Base-by-base conservation (phyloP, 1,140 invertebrate genomes). In the Rhagoletis zephyria region DNA sequence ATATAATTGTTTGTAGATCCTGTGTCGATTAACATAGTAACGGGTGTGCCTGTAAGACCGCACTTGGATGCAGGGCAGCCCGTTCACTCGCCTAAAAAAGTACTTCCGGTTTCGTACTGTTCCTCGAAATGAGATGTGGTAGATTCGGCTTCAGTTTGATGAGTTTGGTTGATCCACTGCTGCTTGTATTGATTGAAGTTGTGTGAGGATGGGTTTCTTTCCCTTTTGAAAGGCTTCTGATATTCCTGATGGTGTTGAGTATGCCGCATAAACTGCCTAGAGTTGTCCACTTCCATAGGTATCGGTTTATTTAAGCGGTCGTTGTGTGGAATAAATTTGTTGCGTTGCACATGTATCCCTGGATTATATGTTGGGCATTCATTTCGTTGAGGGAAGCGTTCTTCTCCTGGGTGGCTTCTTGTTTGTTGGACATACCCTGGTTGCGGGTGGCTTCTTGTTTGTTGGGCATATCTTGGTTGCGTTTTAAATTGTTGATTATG, bases 161-260 rank as follows among this genome's bases (percentile, higher is more conserved):
- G 64, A 10, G 64, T 42, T 19, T 67, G 64, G 30, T 67, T 67
- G 64, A 42, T 67, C 64, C 19, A 40, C 19, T 67, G 64, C 19
- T 63, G 51, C 51, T 30, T 67, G 9, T 40, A 30, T 67, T 67
- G 64, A 67, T 67, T 67, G 6, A 67, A 67, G 19, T 67, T 67
- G 2, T 67, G 64, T 9, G 9, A 67, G 4, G 0, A 67, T 40
- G 64, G 2, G 12, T 40, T 42, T 10, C 19, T 67, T 67, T 67
- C 64, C 19, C 30, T 67, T 67, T 67, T 67, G 9, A 67, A 67
- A 9, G 64, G 64, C 30, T 67, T 67, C 64, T 67, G 64, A 30
- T 67, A 10, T 40, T 30, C 30, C 19, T 67, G 64, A 40, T 67
- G 64, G 30, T 5, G 64, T 67, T 30, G 30, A 67, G n/a, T 67